Evolutionary conservation across 1,140 invertebrate genomes (phyloP), one percentile per base, ranked within the genome.

Genomic region (Sesamia nonagrioides): DNA sequence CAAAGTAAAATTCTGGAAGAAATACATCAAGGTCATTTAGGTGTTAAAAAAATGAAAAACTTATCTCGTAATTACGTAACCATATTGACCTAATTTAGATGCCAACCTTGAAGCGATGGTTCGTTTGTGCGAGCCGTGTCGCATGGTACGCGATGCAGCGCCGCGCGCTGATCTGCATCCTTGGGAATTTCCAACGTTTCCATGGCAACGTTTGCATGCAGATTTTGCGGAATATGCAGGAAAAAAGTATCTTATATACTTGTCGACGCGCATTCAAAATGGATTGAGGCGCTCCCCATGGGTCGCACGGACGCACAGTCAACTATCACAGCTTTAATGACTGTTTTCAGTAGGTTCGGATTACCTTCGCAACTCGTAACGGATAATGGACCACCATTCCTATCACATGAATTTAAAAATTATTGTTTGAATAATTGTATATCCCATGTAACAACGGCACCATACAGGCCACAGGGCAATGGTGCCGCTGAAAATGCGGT

Each of bases 401-500:
- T 0, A 4, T 58, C 52, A 2, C 0, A 13, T 0, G 71, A 73
- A 73, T 73, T 73, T 58, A 21, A 13, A 40, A 17, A 37, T 13
- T 73, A 40, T 21, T 21, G 18, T 9, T 6, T 11, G 6, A 40
- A 58, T 33, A 84, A 89, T 80, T 52, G 79, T 8, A 87, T 91
- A 1, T 72, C 79, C 27, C 87, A 88, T 60, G 81, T 74, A 8
- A 82, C 81, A 27, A 78, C 88, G 1, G 75, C 87, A 1, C 87
- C 90, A 0, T 91, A 91, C 37, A 78, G 86, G 33, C 86, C 90
- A 0, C 72, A 82, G 7, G 84, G 82, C 18, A 93, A 91, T 74
- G 90, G 90, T 0, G 82, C 80, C 8, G 89, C 86, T 0, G 90
- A 91, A 84, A 87, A 93, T 68, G 83, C 85, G 15, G 92, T 94